Evolutionary conservation across 2,888 invertebrate species (phyloP), one percentile per base, ranked within the genome.

Genomic region (Drosophila neonasuta): DNA sequence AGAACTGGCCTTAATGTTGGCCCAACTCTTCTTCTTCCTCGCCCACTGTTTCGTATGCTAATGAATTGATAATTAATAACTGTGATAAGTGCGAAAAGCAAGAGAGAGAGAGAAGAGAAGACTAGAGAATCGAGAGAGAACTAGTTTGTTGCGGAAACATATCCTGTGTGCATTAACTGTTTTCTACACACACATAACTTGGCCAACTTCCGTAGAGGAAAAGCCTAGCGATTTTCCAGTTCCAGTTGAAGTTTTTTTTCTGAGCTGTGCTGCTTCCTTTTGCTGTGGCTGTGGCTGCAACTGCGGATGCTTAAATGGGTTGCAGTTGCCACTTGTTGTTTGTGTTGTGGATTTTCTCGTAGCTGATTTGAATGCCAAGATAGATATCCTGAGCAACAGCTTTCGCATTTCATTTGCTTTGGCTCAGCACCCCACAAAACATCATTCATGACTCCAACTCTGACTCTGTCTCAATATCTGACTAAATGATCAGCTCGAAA

Each of bases 141-240:
- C 87, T 67, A 20, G 75, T 81, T 73, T 63, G 57, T 41, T 70
- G 63, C 83, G 83, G 83, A 84, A 84, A 87, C 71, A 84, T 84
- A 84, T 84, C 83, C 83, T 84, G 83, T 86, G 87, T 80, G 85
- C 80, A 88, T 87, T 89, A 89, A 89, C 89, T 87, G 88, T 89
- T 89, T 88, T 87, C 3, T 32, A 32, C 32, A 32, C 32, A 80
- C 87, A 68, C 77, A 86, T 85, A 83, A 77, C 45, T 88, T 85
- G 88, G 79, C 86, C 85, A 84, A 89, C 89, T 89, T 89, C 89
- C 89, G 89, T 79, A 82, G 50, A 55, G 46, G 65, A 68, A 77
- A 67, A 58, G 44, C 57, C 32, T 51, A 29, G 11, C 56, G 50
- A 59, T 82, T 82, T 81, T 77, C 74, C 77, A 74, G 75, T 86